Percentiles rank a stretch among this genome's conserved stretches.
Evolutionary conservation across 2,797 vertebrate genomes (phyloP).

Genomic region (Antrozous pallidus): DNA sequence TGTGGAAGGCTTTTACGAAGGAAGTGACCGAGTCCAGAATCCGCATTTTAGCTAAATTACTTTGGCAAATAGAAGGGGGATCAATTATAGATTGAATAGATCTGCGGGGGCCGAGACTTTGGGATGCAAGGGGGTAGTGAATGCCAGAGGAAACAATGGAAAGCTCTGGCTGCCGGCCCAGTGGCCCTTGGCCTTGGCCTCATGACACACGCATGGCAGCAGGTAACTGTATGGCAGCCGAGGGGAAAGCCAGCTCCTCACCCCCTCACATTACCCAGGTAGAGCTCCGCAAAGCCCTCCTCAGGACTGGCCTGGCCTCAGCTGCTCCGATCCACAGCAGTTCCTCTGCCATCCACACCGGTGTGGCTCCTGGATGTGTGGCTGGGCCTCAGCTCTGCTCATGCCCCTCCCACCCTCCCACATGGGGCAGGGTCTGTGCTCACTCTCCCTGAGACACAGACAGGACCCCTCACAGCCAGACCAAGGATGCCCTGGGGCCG

Average conservation of each 20-base stretch:
- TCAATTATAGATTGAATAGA: background rate
- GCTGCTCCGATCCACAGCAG: background rate
- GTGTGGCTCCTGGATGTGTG: background rate
- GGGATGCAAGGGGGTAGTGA: too few relatives aligned
- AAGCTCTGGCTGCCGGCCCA: background rate
- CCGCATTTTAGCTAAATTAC: conserved; percentile 35
- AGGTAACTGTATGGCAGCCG: background rate
- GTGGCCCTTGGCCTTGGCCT: background rate
- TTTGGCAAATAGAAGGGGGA: background rate
- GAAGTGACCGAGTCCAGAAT: background rate
- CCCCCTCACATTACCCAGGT: rapidly evolving
- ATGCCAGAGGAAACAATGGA: background rate
- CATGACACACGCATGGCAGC: background rate
- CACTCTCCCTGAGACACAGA: background rate
- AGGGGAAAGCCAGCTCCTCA: background rate
- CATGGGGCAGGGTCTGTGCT: background rate
- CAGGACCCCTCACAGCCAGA: background rate
- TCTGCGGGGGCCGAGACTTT: background rate
- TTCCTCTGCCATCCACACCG: background rate
- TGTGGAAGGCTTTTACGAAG: background rate
- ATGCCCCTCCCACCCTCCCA: too few relatives aligned
- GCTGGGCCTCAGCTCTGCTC: background rate
- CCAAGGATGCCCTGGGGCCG: too few relatives aligned
- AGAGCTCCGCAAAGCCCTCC: rapidly evolving
- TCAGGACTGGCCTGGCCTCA: rapidly evolving